A percentile compares a stretch with the other conserved stretches of the same genome.
Evolutionary conservation across 2,797 vertebrate genomes (phyloP).

Genomic region (Coregonus ussuriensis): DNA sequence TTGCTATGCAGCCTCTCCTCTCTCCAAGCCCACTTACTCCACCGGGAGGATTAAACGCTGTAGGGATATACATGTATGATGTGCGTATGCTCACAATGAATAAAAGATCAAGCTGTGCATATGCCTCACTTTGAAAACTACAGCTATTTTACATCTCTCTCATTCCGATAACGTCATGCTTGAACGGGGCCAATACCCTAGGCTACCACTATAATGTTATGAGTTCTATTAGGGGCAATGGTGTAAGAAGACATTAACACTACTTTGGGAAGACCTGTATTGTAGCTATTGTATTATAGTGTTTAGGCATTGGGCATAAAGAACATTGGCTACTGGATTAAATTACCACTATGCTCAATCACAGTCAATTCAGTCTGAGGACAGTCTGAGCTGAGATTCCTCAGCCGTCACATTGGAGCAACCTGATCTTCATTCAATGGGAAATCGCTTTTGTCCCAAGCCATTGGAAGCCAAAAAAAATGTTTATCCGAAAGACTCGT

Average conservation of each 20-base stretch:
- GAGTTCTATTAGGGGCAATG: background rate
- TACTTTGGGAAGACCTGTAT: too few relatives aligned
- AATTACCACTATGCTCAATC: too few relatives aligned
- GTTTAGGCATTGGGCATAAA: too few relatives aligned
- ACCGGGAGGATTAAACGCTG: slow-evolving; percentile 4
- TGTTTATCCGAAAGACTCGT: slow-evolving; percentile 30
- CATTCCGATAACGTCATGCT: background rate
- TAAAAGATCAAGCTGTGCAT: background rate
- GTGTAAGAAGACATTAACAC: too few relatives aligned
- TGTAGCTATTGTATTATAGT: too few relatives aligned
- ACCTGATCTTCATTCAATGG: slow-evolving; percentile 55
- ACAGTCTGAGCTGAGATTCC: slow-evolving; percentile 53
- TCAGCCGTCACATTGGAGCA: slow-evolving; percentile 62
- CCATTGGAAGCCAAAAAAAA: slow-evolving; percentile 29
- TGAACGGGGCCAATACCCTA: background rate
- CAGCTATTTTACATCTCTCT: background rate
- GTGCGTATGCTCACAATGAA: background rate
- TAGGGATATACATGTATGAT: background rate
- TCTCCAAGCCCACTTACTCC: background rate
- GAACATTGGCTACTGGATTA: too few relatives aligned
- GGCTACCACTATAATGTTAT: background rate
- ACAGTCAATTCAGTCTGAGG: too few relatives aligned
- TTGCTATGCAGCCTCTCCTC: slow-evolving; percentile 16
- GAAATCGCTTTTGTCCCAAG: slow-evolving; percentile 56
- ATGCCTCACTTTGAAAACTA: background rate